Evolutionary conservation across 2,113 vertebrate genomes (phyloP).

Genomic region (Telmatochromis sp.): DNA sequence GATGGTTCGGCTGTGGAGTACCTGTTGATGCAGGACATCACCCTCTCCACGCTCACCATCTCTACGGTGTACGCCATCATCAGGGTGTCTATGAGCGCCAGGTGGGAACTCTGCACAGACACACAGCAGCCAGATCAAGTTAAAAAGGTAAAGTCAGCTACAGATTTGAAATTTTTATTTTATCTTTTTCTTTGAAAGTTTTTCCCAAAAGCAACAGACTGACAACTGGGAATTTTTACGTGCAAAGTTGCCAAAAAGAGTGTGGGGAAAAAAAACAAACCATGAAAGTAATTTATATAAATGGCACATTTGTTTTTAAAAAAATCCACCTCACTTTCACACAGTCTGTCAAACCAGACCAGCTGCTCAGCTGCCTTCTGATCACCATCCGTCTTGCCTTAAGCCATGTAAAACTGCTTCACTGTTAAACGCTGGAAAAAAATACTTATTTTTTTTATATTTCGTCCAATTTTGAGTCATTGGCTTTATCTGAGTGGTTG

Average conservation of each 20-base stretch:
- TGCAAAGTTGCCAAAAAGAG: neutral
- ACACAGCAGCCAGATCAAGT: neutral
- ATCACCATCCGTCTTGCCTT: neutral
- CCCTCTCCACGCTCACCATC: conserved; percentile 94
- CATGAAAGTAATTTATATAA: neutral
- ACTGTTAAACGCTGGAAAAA: neutral
- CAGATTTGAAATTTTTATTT: neutral
- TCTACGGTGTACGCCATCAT: conserved; percentile 99
- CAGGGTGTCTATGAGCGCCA: conserved; percentile 93
- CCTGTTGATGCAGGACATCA: conserved; percentile 84
- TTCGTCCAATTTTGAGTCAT: neutral
- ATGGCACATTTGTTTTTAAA: neutral
- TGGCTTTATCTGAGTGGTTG: neutral
- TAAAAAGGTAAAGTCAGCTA: neutral
- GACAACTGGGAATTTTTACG: neutral
- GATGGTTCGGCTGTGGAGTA: conserved; percentile 75
- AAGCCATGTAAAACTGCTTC: neutral
- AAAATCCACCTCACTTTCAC: neutral
- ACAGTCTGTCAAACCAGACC: neutral
- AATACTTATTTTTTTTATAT: neutral
- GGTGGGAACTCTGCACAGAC: conserved; percentile 81
- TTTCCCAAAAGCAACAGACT: neutral
- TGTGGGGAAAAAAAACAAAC: neutral
- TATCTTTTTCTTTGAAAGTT: neutral
- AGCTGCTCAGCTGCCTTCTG: neutral